Evolutionary conservation across 2,113 vertebrate genomes (phyloP).

Genomic region (Seriola dumerili): DNA sequence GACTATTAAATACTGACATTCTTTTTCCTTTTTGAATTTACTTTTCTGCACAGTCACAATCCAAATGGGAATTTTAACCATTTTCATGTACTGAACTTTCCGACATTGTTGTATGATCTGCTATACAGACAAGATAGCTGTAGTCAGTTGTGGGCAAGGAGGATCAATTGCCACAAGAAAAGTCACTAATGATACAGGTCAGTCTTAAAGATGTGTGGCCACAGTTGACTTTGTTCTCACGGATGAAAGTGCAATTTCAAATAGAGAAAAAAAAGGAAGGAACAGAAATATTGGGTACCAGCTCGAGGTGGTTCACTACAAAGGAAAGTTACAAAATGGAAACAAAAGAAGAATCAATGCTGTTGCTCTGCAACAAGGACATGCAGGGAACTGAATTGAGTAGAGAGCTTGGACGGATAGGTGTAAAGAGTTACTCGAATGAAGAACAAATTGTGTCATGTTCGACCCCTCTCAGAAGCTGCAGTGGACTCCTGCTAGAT

Average conservation of each 20-base stretch:
- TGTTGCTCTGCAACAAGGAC: slow-evolving; percentile 38
- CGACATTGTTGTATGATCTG: not conserved
- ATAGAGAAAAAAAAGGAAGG: not conserved
- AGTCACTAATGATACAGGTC: not conserved
- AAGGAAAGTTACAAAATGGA: slow-evolving; percentile 33
- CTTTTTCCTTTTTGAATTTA: not conserved
- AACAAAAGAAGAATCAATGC: slow-evolving; percentile 62
- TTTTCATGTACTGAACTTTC: not conserved
- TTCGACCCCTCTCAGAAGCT: slow-evolving; percentile 13
- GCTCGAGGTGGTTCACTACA: slow-evolving; percentile 17
- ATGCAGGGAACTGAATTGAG: slow-evolving; percentile 23
- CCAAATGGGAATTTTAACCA: not conserved
- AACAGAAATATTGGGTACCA: slow-evolving; percentile 18
- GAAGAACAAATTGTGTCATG: slow-evolving; percentile 22
- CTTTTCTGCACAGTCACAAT: not conserved
- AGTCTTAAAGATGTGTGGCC: slow-evolving; percentile 8
- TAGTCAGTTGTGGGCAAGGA: not conserved
- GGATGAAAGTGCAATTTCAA: slow-evolving; percentile 5
- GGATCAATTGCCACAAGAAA: not conserved
- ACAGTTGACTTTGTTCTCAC: slow-evolving; percentile 22
- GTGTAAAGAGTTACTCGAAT: slow-evolving; percentile 29
- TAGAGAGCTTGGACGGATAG: slow-evolving; percentile 24
- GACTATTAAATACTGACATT: no score
- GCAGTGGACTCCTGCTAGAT: not conserved
- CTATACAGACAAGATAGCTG: not conserved